Evolutionary conservation across 2,113 vertebrate species (phyloP), one percentile per base, ranked within the genome.

Genomic region (Dissostichus mawsoni): DNA sequence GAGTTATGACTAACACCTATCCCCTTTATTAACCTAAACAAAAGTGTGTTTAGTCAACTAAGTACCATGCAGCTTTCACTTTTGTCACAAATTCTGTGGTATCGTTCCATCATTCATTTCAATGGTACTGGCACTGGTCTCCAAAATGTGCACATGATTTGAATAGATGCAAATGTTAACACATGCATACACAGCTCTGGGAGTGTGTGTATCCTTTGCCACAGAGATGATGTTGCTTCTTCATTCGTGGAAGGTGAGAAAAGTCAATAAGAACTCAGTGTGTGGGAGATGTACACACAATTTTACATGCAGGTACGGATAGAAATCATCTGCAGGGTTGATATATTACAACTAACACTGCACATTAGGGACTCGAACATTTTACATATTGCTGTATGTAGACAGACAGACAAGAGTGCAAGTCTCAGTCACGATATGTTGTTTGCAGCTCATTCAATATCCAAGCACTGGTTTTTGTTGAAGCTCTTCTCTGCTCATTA

Each of bases 401-500:
- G 41, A 73, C 18, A 29, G 29, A 29, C 3, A 4, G 29, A 57
- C 8, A 20, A 14, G 63, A 79, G 63, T 75, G 50, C 64, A 74
- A 48, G 77, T 82, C 74, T 87, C 69, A 69, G 52, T 44, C 64
- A 76, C 69, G 56, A 82, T 74, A 82, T 65, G 29, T 25, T 86
- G 69, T 80, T 63, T 73, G 44, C 61, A 47, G 47, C 71, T 77
- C 56, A 55, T 85, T 87, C 41, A 41, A 7, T 55, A 29, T 71
- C 36, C 41, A 59, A 83, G 61, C 74, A 23, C 47, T 61, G 64
- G 66, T 56, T 87, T 6, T 78, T 67, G 52, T 78, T 67, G 36
- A 85, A 53, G 52, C 75, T 70, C 66, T 57, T 87, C 74, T 74
- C 66, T 81, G 56, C 72, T 89, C 87, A 83, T 91, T 88, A 86